A percentile compares a stretch with the other conserved stretches of the same genome.
phyloP scores from a whole-genome alignment of 2,888 invertebrate genomes.

The Falcaria lacertinaria region DNA sequence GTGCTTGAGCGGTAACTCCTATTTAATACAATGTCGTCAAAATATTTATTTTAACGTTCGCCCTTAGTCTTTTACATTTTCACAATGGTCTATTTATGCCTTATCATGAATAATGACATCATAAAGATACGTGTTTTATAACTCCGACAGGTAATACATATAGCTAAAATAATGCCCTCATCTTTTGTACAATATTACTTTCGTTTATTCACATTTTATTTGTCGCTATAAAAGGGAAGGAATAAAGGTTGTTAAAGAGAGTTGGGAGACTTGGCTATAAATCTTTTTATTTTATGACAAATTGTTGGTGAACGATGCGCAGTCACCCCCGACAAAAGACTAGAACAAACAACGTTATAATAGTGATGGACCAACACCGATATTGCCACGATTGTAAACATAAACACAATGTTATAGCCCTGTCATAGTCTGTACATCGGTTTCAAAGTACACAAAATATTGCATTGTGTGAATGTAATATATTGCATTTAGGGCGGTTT shows the following conservation, averaged over 20 bases:
- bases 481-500: constrained; percentile 46
- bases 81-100: constrained; percentile 21
- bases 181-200: constrained; percentile 64
- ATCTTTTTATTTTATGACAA: constrained; percentile 80
- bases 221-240: constrained; percentile 69
- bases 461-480: constrained; percentile 53
- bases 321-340: constrained; percentile 64
- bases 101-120: constrained; percentile 39
- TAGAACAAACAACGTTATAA: constrained; percentile 74
- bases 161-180: constrained; percentile 54
- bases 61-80: constrained; percentile 12
- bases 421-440: constrained; percentile 54
- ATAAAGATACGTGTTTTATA: constrained; percentile 44
- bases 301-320: constrained; percentile 62
- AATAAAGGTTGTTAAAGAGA: constrained; percentile 68
- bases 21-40: not conserved
- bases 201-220: constrained; percentile 70
- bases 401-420: constrained; percentile 57
- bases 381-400: constrained; percentile 65
- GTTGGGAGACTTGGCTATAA: constrained; percentile 56
- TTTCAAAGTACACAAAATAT: constrained; percentile 61
- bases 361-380: constrained; percentile 65
- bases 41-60: constrained; percentile 11
- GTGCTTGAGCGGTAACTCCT: too few species aligned
- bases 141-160: constrained; percentile 41